A percentile compares a stretch with the other conserved stretches of the same genome.
phyloP scores from a whole-genome alignment of 2,797 vertebrate species.

The Danio albolineatus region DNA sequence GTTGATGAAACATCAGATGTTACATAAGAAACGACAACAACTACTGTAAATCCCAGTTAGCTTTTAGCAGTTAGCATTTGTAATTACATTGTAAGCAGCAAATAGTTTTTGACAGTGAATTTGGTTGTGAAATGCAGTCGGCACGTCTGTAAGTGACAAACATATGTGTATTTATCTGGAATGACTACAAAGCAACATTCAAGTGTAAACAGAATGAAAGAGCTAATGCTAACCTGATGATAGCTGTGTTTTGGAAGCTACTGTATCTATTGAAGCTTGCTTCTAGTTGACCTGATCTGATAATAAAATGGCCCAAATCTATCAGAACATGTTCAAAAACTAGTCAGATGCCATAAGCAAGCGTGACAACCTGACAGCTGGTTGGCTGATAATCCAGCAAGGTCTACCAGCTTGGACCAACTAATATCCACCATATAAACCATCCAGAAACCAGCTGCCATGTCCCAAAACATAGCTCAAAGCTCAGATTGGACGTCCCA shows the following conservation, averaged over 20 bases:
- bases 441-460: neutral
- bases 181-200: neutral
- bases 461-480: neutral
- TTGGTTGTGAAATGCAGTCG: neutral
- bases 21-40: too few relatives aligned
- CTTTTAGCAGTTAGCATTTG: neutral
- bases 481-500: neutral
- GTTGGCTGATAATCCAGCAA: too few relatives aligned
- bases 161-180: neutral
- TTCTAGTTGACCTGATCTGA: neutral
- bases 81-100: neutral
- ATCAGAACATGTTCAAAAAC: neutral
- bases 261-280: neutral
- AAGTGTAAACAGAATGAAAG: neutral
- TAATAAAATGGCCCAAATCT: neutral
- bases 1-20: too few relatives aligned
- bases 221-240: conserved; percentile 1
- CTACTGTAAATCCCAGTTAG: too few relatives aligned
- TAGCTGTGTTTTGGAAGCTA: neutral
- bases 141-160: neutral
- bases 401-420: neutral
- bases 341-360: neutral
- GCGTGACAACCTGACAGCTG: neutral
- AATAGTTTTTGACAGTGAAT: neutral
- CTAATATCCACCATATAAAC: neutral